Conservation (phyloP, 2,888 invertebrate genomes). For the Callinectes sapidus region DNA sequence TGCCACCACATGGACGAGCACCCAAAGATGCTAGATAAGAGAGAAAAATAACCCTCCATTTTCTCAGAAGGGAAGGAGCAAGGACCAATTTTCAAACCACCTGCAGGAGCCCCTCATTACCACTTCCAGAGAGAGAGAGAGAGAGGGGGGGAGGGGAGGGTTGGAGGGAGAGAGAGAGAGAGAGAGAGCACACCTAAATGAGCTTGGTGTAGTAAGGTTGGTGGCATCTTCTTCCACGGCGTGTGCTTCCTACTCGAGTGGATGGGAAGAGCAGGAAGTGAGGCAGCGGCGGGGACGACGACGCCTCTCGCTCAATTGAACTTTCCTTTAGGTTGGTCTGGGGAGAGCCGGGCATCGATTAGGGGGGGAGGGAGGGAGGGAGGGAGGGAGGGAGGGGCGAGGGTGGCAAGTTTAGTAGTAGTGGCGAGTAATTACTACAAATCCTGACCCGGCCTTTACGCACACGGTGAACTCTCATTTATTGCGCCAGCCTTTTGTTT, state of each 20-base stretch:
- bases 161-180: neutral
- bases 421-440: conserved; percentile 4
- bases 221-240: neutral
- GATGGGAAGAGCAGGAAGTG: neutral
- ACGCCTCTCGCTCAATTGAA: conserved; percentile 14
- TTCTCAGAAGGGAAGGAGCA: neutral
- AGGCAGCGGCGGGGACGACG: neutral
- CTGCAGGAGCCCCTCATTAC: neutral
- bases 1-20: neutral
- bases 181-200: neutral
- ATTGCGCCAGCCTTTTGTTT: conserved; percentile 8
- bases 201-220: neutral
- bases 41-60: neutral
- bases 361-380: no score
- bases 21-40: neutral
- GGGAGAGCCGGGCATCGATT: conserved; percentile 18
- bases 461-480: neutral
- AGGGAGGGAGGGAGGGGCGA: no score
- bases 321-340: conserved; percentile 8
- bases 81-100: neutral
- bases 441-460: neutral
- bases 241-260: neutral
- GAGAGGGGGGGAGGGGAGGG: neutral
- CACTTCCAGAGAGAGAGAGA: neutral
- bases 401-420: neutral